phyloP scores from a whole-genome alignment of 2,888 invertebrate genomes.

The Macrophya alboannulata region DNA sequence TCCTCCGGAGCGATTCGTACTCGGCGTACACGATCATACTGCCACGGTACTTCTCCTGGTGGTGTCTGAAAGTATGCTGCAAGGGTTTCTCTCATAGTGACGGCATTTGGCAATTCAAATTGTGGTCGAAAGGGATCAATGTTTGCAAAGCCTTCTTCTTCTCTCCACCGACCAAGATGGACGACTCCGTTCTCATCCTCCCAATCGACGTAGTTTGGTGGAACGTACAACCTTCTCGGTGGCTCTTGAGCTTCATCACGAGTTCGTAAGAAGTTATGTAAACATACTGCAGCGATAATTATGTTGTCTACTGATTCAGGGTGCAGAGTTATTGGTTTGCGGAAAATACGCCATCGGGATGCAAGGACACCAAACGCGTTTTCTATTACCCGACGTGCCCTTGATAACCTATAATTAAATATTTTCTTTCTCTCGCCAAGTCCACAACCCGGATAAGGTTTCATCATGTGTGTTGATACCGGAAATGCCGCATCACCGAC shows the following conservation, averaged over 20 bases:
- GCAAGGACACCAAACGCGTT: too few species aligned
- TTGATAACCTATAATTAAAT: constrained; percentile 55
- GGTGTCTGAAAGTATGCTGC: constrained; percentile 14
- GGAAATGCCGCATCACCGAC: constrained; percentile 57
- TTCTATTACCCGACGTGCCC: constrained; percentile 53
- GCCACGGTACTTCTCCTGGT: constrained; percentile 32
- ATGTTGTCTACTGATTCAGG: constrained; percentile 32
- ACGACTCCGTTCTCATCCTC: constrained; percentile 51
- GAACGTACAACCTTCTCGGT: constrained; percentile 52
- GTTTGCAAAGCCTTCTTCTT: constrained; percentile 50
- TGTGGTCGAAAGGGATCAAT: not conserved
- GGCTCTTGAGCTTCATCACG: constrained; percentile 25
- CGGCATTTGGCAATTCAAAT: constrained; percentile 9
- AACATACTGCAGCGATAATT: constrained; percentile 25
- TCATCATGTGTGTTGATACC: constrained; percentile 32
- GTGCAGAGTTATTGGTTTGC: constrained; percentile 19
- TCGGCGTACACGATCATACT: constrained; percentile 12
- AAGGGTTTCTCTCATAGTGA: constrained; percentile 20
- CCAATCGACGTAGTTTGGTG: constrained; percentile 56
- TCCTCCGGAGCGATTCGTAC: not conserved
- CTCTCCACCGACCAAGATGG: constrained; percentile 56
- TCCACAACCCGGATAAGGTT: constrained; percentile 53
- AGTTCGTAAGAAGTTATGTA: constrained; percentile 28
- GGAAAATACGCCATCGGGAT: constrained; percentile 42
- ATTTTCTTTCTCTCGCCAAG: constrained; percentile 32